Conservation (phyloP, 2,797 vertebrate genomes). For the Austrolebias charrua region DNA sequence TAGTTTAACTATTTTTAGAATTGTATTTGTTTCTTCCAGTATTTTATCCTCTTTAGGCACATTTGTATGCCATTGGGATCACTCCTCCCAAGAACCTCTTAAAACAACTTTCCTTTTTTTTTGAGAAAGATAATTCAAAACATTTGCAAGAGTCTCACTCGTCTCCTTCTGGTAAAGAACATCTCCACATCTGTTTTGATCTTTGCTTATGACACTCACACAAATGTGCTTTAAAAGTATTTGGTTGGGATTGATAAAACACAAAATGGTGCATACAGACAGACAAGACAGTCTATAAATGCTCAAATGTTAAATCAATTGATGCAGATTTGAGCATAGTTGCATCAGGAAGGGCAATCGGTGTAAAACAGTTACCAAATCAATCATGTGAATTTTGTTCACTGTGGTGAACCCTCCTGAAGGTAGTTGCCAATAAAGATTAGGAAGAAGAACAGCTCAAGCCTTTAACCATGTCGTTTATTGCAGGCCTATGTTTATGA, state of each 20-base stretch:
- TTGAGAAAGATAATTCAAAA: constrained; percentile 67
- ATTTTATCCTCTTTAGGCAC: constrained; percentile 35
- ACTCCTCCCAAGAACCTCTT: constrained; percentile 41
- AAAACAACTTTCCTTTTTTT: constrained; percentile 42
- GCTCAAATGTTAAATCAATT: too few species aligned
- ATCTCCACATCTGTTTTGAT: constrained; percentile 77
- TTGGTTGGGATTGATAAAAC: constrained; percentile 26
- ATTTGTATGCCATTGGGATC: constrained; percentile 43
- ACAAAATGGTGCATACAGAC: neutral
- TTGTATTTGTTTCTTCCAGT: constrained; percentile 25
- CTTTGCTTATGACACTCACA: constrained; percentile 52
- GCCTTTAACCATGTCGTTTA: constrained; percentile 25
- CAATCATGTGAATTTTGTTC: too few species aligned
- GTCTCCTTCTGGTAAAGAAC: constrained; percentile 70
- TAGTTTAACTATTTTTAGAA: constrained; percentile 30
- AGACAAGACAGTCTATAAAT: too few species aligned
- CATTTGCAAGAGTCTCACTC: constrained; percentile 79
- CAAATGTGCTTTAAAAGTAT: constrained; percentile 28
- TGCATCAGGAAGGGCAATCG: too few species aligned
- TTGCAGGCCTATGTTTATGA: constrained; percentile 85
- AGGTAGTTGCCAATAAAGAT: too few species aligned
- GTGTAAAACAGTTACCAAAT: too few species aligned
- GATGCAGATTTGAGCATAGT: too few species aligned
- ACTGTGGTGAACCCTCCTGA: too few species aligned
- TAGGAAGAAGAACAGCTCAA: neutral